Percentiles rank a stretch among this genome's conserved stretches.
Conservation (phyloP, 2,888 invertebrate genomes). For the Lymantria monacha region DNA sequence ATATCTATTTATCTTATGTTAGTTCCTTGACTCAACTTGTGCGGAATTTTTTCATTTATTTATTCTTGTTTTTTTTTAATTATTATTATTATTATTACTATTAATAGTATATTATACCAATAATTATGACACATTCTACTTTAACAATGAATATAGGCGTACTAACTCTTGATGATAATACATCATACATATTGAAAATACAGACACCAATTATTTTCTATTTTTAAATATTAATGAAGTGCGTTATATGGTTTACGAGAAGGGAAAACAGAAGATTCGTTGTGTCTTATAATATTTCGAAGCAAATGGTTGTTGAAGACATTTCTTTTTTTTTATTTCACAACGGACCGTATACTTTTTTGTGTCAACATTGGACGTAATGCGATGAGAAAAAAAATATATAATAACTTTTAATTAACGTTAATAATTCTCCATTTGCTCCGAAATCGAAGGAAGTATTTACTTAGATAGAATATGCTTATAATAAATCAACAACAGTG, state of each 20-base stretch:
- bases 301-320: constrained; percentile 24
- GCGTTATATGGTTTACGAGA: constrained; percentile 47
- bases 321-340: neutral
- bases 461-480: constrained; percentile 63
- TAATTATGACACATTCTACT: constrained; percentile 70
- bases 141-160: constrained; percentile 62
- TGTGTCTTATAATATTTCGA: constrained; percentile 58
- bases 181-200: constrained; percentile 56
- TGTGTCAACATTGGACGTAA: neutral
- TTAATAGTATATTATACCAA: too few species aligned
- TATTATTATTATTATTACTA: constrained; percentile 52
- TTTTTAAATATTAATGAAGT: constrained; percentile 52
- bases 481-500: constrained; percentile 74
- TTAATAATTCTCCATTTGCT: constrained; percentile 28
- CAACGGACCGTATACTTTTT: neutral
- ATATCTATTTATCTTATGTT: constrained; percentile 67
- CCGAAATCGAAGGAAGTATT: constrained; percentile 33
- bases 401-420: neutral
- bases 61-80: constrained; percentile 27
- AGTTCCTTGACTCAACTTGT: constrained; percentile 76
- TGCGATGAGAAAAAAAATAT: neutral
- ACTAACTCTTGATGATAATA: constrained; percentile 52
- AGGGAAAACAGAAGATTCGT: constrained; percentile 58
- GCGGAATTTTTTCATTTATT: constrained; percentile 72
- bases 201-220: constrained; percentile 75